These are phyloP conservation scores for Eremobia ochroleuca DNA, from an alignment of 2,888 invertebrate species.

Conservation along the genomic window DNA sequence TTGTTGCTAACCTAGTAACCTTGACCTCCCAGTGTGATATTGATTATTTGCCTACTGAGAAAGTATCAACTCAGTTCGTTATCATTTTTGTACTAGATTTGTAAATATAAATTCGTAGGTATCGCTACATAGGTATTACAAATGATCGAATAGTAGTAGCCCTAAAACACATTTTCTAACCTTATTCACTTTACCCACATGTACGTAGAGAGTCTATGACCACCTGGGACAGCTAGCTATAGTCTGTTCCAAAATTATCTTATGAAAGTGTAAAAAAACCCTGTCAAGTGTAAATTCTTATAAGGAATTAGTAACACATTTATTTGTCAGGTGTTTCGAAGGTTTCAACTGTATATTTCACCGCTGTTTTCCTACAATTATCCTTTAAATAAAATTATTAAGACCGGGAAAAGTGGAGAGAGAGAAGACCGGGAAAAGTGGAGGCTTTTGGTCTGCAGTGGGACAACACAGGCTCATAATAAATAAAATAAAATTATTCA, in stretches of 20 bases:
- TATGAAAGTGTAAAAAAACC: not conserved
- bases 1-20: slow-evolving; percentile 35
- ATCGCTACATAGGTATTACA: not conserved
- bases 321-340: not conserved
- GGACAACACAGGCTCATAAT: no score
- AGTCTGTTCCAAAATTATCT: not conserved
- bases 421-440: no score
- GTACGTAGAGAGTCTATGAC: not conserved
- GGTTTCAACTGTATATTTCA: not conserved
- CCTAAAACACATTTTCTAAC: not conserved
- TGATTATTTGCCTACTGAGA: slow-evolving; percentile 41
- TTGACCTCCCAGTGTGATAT: slow-evolving; percentile 43
- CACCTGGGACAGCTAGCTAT: not conserved
- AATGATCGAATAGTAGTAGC: not conserved
- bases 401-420: no score
- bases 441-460: no score
- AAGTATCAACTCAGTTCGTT: slow-evolving; percentile 23
- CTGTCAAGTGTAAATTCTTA: not conserved
- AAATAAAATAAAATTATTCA: not conserved
- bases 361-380: not conserved
- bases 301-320: not conserved
- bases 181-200: not conserved
- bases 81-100: slow-evolving; percentile 20
- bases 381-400: not conserved
- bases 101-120: not conserved